Evolutionary conservation across 2,888 invertebrate genomes (phyloP).

Genomic region (Rhabditoides inermis): DNA sequence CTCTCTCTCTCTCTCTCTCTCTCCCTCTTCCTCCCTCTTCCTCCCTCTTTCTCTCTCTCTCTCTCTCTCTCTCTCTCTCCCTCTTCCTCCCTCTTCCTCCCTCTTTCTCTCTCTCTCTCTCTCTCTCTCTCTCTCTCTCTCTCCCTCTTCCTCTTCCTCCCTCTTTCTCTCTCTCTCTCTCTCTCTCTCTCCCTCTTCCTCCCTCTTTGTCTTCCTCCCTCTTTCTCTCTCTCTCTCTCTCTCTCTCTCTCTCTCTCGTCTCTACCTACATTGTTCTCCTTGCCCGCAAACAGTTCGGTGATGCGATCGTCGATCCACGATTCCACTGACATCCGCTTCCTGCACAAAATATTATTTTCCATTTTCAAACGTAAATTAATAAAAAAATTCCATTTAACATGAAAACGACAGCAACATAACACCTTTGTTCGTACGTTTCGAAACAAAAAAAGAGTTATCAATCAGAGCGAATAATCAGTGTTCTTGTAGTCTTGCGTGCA

Average conservation of each 20-base stretch:
- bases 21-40: constrained; percentile 1
- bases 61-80: constrained; percentile 1
- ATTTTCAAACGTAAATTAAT: too few species aligned
- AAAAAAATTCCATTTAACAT: too few species aligned
- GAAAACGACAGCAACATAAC: too few species aligned
- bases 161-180: neutral
- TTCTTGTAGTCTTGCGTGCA: too few species aligned
- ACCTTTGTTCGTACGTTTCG: too few species aligned
- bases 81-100: neutral
- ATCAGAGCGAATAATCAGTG: too few species aligned
- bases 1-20: neutral
- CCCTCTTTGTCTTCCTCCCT: too few species aligned
- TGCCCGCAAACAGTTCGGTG: constrained; percentile 29
- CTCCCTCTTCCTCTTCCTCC: neutral
- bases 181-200: neutral
- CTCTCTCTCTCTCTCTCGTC: too few species aligned
- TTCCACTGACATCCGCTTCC: too few species aligned
- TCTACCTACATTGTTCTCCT: constrained; percentile 22
- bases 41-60: neutral
- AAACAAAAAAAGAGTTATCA: too few species aligned
- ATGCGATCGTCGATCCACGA: constrained; percentile 31
- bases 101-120: neutral
- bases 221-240: neutral
- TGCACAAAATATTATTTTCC: too few species aligned
- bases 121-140: neutral